A percentile compares a stretch with the other conserved stretches of the same genome.
Conservation (phyloP, 2,797 vertebrate genomes). For the Enteromius treurensis region DNA sequence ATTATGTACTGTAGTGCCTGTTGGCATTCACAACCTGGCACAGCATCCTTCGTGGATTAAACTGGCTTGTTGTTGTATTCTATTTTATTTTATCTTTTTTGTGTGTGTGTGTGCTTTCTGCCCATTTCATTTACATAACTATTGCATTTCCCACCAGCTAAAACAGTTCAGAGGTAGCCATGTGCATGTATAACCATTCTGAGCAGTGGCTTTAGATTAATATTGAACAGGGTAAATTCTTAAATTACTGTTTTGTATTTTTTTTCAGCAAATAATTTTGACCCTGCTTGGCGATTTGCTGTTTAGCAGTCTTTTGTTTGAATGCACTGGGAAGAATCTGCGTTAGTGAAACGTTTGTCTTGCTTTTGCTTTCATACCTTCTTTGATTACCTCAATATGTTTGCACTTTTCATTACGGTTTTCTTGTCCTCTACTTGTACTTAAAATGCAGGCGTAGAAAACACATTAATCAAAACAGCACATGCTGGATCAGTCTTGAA, state of each 20-base stretch:
- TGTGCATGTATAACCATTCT: conserved; percentile 6
- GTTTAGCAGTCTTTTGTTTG: neutral
- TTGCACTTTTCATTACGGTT: conserved; percentile 35
- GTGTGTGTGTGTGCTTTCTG: neutral
- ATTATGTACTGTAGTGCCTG: conserved; percentile 13
- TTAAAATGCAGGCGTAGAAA: conserved; percentile 45
- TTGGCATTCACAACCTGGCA: conserved; percentile 16
- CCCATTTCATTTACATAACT: conserved; percentile 27
- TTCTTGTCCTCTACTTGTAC: conserved; percentile 27
- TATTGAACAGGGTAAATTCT: neutral
- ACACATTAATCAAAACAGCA: conserved; percentile 78
- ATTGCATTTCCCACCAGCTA: conserved; percentile 1
- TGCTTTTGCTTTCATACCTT: conserved; percentile 33
- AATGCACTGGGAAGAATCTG: conserved; percentile 4
- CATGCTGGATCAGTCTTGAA: conserved; percentile 63
- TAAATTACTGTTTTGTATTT: neutral
- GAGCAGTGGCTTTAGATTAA: neutral
- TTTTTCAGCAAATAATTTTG: conserved; percentile 11
- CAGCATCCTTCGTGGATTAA: neutral
- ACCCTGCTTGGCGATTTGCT: neutral
- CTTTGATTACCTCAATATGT: conserved; percentile 26
- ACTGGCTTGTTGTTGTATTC: neutral
- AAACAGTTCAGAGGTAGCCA: conserved; percentile 7
- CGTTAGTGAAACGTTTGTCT: conserved; percentile 13
- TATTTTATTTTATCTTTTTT: neutral